Percentiles rank a stretch among this genome's conserved stretches.
These are phyloP conservation scores for Quadroppia sp. DNA, from an alignment of 2,888 invertebrate species.

Conservation along the genomic window DNA sequence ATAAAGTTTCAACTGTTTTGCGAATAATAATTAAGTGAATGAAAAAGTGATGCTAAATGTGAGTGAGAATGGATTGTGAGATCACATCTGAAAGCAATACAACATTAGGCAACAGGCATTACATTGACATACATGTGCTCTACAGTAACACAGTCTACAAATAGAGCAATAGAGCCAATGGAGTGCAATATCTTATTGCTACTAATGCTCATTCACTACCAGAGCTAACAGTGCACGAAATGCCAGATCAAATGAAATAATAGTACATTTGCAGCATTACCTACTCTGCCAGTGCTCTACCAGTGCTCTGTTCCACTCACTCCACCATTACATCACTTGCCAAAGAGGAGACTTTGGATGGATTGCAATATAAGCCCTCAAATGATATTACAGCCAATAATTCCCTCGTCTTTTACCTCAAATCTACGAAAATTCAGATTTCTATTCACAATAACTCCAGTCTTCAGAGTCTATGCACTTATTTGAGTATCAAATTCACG, in stretches of 20 bases:
- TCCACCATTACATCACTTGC: slow-evolving; percentile 23
- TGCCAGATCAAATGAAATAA: slow-evolving; percentile 22
- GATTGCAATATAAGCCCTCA: slow-evolving; percentile 29
- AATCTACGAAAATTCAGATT: slow-evolving; percentile 29
- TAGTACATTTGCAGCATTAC: slow-evolving; percentile 25
- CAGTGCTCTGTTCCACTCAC: background rate
- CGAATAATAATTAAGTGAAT: slow-evolving; percentile 35
- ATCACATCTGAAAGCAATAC: background rate
- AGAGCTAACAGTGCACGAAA: slow-evolving; percentile 9
- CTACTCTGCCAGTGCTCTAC: background rate
- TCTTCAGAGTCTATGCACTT: background rate
- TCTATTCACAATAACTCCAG: background rate
- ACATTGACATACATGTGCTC: background rate
- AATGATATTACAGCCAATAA: slow-evolving; percentile 33
- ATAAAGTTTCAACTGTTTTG: slow-evolving; percentile 29
- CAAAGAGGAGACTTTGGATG: background rate
- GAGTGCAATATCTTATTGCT: slow-evolving; percentile 3
- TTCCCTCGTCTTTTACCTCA: slow-evolving; percentile 19
- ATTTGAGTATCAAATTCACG: background rate
- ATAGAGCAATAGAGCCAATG: background rate
- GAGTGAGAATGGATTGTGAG: background rate
- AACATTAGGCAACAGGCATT: slow-evolving; percentile 31
- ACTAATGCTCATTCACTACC: background rate
- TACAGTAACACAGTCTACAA: background rate
- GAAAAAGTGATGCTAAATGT: slow-evolving; percentile 19